phyloP scores from a whole-genome alignment of 2,797 vertebrate species.

The Oreortyx pictus region DNA sequence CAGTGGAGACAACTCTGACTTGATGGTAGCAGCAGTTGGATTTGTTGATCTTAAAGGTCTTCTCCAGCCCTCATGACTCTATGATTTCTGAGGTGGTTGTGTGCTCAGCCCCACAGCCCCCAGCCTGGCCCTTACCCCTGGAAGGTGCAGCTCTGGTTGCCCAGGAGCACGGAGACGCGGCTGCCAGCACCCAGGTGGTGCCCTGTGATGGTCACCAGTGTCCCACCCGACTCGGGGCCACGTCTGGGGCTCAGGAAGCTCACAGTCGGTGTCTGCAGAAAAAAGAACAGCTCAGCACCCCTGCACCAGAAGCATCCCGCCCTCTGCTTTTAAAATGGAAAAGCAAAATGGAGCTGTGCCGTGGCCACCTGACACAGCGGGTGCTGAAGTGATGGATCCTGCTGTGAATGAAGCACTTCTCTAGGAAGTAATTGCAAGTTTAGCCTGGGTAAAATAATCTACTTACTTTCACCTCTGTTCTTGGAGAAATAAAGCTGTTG shows the following conservation, averaged over 20 bases:
- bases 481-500: not conserved
- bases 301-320: not conserved
- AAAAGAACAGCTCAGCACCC: constrained; percentile 6
- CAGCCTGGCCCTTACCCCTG: constrained; percentile 84
- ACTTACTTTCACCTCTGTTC: not conserved
- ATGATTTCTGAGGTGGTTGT: not conserved
- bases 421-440: not conserved
- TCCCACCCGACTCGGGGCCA: constrained; percentile 96
- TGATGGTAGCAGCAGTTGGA: too few species aligned
- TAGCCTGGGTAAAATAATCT: not conserved
- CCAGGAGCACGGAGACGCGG: constrained; percentile 89
- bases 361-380: not conserved
- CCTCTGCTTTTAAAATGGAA: not conserved
- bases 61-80: too few species aligned
- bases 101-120: rapidly evolving
- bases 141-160: constrained; percentile 97
- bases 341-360: rapidly evolving
- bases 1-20: too few species aligned
- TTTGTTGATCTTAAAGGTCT: too few species aligned
- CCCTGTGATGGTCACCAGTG: constrained; percentile 94
- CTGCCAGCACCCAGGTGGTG: constrained; percentile 94
- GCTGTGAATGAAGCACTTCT: not conserved
- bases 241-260: constrained; percentile 88
- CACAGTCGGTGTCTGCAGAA: constrained; percentile 88
- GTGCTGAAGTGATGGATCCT: not conserved